phyloP scores from a whole-genome alignment of 2,888 invertebrate genomes.

The Acleris emargana region DNA sequence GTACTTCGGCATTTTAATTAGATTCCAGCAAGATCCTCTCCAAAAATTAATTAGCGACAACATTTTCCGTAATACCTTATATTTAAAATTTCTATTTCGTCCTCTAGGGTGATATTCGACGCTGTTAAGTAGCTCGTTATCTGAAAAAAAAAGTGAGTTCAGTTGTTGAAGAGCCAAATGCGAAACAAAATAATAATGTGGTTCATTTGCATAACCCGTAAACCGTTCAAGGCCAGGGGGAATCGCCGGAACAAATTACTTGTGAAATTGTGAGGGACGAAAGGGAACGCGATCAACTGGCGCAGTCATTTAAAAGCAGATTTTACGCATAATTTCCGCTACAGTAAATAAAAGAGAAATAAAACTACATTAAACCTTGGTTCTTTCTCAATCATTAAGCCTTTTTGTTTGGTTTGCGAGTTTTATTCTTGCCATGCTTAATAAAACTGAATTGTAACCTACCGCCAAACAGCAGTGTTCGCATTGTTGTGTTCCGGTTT shows the following conservation, averaged over 20 bases:
- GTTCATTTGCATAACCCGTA: conserved; percentile 33
- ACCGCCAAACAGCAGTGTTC: too few relatives aligned
- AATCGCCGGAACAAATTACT: conserved; percentile 34
- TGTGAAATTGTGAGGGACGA: conserved; percentile 34
- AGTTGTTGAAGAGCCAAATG: conserved; percentile 25
- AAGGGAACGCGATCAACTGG: conserved; percentile 24
- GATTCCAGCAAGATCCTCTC: conserved; percentile 10
- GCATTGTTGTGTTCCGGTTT: too few relatives aligned
- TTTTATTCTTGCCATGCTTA: too few relatives aligned
- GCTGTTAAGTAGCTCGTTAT: conserved; percentile 85
- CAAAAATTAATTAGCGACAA: conserved; percentile 18
- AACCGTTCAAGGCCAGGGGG: conserved; percentile 35
- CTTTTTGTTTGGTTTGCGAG: too few relatives aligned
- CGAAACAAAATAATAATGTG: conserved; percentile 34
- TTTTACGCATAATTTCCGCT: conserved; percentile 17
- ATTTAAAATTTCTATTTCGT: conserved; percentile 87
- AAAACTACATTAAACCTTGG: too few relatives aligned
- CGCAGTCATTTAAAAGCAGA: conserved; percentile 26
- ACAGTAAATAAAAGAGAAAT: conserved; percentile 3
- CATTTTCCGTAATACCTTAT: conserved; percentile 84
- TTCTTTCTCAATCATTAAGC: too few relatives aligned
- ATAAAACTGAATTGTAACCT: too few relatives aligned
- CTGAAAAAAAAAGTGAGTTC: conserved; percentile 69
- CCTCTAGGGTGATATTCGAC: conserved; percentile 85
- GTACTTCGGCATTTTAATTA: conserved; percentile 21